Base-by-base conservation (phyloP, 2,113 vertebrate genomes). In the Jaculus jaculus region DNA sequence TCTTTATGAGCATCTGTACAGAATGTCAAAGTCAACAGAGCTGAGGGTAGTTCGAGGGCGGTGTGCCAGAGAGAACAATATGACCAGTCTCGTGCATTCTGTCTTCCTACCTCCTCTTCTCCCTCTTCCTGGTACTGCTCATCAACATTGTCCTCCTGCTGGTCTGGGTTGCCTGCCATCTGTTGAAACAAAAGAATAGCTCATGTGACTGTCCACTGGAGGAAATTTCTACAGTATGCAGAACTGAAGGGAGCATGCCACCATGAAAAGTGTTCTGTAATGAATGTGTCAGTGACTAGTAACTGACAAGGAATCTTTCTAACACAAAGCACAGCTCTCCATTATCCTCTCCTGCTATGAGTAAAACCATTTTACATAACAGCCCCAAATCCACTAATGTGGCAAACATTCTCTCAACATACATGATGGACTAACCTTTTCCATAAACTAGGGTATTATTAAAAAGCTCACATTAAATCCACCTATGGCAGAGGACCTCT, bases 101-200 rank as follows among this genome's bases (percentile, higher is more conserved):
- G 3, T 17, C 51, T 28, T 88, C 94, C 96, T 97, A 99, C 99
- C 99, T 99, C 99, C 24, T 99, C 99, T 92, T 99, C 99, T 65
- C 98, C 98, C 66, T 99, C 99, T 20, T 99, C 99, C 97, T 99
- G 99, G 97, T 99, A 99, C 77, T 99, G 99, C 20, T 99, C 99
- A 74, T 99, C 99, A 78, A 99, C 97, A 16, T 98, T 98, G 96
- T 99, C 99, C 92, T 99, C 99, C 97, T 99, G 99, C 93, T 99
- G 99, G 97, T 99, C 99, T 37, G 99, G 99, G 92, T 99, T 99
- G 97, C 99, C 99, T 93, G 99, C 99, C 98, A 99, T 98, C 99
- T 99, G 98, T 90, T 96, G 84, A 96, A 93, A 97, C 51, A 93
- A 94, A 83, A 93, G 78, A 32, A 90, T 90, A 96, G 73, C 72